Evolutionary conservation across 2,113 vertebrate species (phyloP), one percentile per base, ranked within the genome.

Genomic region (Micronycteris hirsuta): DNA sequence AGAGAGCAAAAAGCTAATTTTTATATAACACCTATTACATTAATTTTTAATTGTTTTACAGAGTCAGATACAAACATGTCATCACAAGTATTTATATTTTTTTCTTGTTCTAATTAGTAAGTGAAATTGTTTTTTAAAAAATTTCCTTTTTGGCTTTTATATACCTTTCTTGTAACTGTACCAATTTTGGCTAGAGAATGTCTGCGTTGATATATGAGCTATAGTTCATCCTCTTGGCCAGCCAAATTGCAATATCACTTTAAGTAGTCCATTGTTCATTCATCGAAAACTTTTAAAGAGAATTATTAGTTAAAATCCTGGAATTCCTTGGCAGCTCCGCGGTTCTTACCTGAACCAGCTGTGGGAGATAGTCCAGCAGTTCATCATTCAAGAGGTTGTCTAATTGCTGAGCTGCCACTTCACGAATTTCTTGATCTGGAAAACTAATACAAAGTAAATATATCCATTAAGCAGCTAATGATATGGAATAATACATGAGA

Each of bases 261-360:
- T 65, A 54, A 38, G 17, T 22, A 41, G 4, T 70, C 9, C 61
- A 33, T 3, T 70, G 7, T 54, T 86, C 87, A 83, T 78, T 86
- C 76, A 80, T 4, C 82, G 13, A 17, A 45, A 92, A 68, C 33
- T n/a, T 45, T 68, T 56, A 26, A 36, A 70, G 41, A 85, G 31
- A 91, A 89, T 71, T 61, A 84, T 67, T 56, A 61, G n/a, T 58
- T 78, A 84, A 94, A 31, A 24, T 33, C 2, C 58, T 70, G 65
- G 78, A 65, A 38, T 95, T 86, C 38, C 16, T 83, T 76, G 63
- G 71, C 14, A 91, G 61, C 54, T 89, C 38, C 96, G 89, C 73
- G 67, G 58, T 88, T 92, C 97, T 99, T 96, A 99, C 99, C 99
- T 99, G 99, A 84, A 99, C 98, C 43, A 99, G 96, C 96, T 99